Evolutionary conservation across 2,797 vertebrate genomes (phyloP).

Genomic region (Crotalus adamanteus): DNA sequence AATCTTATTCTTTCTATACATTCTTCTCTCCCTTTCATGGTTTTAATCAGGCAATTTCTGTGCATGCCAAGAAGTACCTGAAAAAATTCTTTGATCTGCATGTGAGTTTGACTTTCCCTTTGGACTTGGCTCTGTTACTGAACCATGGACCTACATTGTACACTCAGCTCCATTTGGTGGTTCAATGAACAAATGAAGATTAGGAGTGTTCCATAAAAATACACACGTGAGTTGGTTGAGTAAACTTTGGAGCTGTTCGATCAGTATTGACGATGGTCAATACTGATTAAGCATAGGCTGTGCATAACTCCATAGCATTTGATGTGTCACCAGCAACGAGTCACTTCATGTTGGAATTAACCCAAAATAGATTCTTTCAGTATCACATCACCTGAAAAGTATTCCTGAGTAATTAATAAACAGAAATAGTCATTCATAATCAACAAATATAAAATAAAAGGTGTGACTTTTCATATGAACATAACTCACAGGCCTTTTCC

Average conservation of each 20-base stretch:
- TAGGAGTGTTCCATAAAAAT: neutral
- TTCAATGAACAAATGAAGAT: neutral
- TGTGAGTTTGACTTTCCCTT: neutral
- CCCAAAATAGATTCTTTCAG: neutral
- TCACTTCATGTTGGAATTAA: neutral
- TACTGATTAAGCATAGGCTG: neutral
- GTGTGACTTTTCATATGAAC: neutral
- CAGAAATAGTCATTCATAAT: neutral
- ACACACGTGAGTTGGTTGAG: neutral
- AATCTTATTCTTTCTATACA: neutral
- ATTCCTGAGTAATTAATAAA: neutral
- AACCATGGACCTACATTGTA: neutral
- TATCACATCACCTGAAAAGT: neutral
- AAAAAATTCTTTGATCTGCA: neutral
- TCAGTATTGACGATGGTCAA: neutral
- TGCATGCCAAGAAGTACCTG: neutral
- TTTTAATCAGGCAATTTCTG: neutral
- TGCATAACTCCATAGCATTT: neutral
- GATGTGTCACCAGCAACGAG: neutral
- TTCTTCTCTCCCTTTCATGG: neutral
- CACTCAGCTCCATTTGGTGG: neutral
- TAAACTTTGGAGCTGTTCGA: neutral
- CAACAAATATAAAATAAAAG: neutral
- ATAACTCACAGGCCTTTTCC: neutral
- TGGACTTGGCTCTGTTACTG: neutral